Conservation (phyloP, 2,888 invertebrate species). For the Tachystola acroxantha region DNA sequence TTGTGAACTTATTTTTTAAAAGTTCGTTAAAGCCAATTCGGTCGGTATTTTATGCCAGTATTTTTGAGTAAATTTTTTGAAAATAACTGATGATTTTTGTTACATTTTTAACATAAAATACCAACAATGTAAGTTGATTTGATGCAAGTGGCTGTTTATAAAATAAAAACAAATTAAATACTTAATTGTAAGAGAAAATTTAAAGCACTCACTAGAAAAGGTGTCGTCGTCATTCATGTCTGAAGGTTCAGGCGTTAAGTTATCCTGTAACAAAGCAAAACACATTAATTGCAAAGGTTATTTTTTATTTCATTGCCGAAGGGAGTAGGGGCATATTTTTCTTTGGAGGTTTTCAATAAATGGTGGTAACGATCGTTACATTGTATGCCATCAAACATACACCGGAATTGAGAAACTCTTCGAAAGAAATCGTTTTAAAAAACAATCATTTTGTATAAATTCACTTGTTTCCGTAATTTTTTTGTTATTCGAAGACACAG, state of each 20-base stretch:
- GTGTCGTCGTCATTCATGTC: slow-evolving; percentile 85
- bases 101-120: slow-evolving; percentile 42
- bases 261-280: slow-evolving; percentile 81
- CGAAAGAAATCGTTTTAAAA: no score
- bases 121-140: slow-evolving; percentile 54
- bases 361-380: no score
- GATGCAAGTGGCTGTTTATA: slow-evolving; percentile 70
- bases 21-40: slow-evolving; percentile 41
- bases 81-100: no score
- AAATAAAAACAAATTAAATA: slow-evolving; percentile 3
- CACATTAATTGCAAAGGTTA: no score
- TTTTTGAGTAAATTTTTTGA: slow-evolving; percentile 13
- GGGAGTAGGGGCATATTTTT: not conserved
- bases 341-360: no score
- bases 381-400: no score
- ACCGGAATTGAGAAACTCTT: no score
- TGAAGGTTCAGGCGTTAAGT: slow-evolving; percentile 82
- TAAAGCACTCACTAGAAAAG: slow-evolving; percentile 79
- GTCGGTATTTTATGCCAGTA: slow-evolving; percentile 42
- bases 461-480: no score
- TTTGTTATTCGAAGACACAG: no score
- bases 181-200: not conserved
- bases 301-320: not conserved
- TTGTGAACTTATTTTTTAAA: slow-evolving; percentile 16
- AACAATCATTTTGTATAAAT: no score